Evolutionary conservation across 2,888 invertebrate species (phyloP).

Genomic region (Leucozona laternaria): DNA sequence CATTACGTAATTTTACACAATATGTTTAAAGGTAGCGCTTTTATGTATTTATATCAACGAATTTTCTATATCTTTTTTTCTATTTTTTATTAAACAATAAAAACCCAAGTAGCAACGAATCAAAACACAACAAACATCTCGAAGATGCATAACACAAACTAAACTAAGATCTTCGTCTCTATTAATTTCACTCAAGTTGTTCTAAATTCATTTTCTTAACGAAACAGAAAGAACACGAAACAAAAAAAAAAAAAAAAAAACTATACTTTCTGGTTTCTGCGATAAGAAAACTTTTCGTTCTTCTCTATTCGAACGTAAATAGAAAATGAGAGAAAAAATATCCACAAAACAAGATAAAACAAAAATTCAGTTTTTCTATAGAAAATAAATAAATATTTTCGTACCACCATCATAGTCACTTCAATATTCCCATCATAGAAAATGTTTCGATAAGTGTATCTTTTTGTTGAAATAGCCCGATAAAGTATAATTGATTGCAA

Average conservation of each 20-base stretch:
- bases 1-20: constrained; percentile 36
- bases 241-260: not conserved
- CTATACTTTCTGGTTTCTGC: constrained; percentile 46
- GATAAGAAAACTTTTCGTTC: constrained; percentile 54
- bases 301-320: constrained; percentile 56
- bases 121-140: constrained; percentile 8
- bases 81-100: not conserved
- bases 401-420: constrained; percentile 14
- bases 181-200: constrained; percentile 58
- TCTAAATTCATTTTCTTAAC: constrained; percentile 53
- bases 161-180: constrained; percentile 34
- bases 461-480: constrained; percentile 19
- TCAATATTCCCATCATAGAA: no score
- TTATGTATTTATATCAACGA: not conserved
- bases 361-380: not conserved
- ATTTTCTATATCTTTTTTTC: not conserved
- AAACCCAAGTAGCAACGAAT: not conserved
- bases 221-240: not conserved
- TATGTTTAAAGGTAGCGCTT: not conserved
- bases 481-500: constrained; percentile 61
- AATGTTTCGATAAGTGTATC: constrained; percentile 30
- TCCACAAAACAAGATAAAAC: constrained; percentile 62
- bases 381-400: constrained; percentile 11
- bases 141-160: constrained; percentile 21
- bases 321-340: constrained; percentile 71